Percentiles rank a stretch among this genome's conserved stretches.
These are phyloP conservation scores for Gerris lacustris DNA, from an alignment of 2,888 invertebrate genomes.

Conservation along the genomic window DNA sequence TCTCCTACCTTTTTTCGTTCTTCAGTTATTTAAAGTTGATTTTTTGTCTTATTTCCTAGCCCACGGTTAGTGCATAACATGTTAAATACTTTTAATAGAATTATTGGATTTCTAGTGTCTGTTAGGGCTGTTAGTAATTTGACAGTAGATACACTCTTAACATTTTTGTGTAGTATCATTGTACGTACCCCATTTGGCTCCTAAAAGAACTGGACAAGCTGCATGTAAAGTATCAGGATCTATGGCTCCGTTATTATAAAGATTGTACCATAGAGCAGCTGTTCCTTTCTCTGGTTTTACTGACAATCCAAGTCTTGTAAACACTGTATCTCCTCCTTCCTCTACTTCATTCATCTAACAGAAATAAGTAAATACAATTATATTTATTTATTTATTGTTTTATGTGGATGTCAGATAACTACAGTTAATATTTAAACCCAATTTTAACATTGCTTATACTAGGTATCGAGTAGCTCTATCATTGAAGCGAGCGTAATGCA, in stretches of 20 bases:
- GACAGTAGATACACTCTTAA: no score
- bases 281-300: neutral
- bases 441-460: neutral
- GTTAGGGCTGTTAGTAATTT: no score
- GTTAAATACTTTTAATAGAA: no score
- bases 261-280: neutral
- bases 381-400: neutral
- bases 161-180: neutral
- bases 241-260: neutral
- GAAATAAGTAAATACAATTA: constrained; percentile 10
- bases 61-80: no score
- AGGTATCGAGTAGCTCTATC: no score
- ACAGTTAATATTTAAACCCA: constrained; percentile 14
- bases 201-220: neutral
- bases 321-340: neutral
- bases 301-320: neutral
- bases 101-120: no score
- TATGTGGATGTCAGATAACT: no score
- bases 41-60: no score
- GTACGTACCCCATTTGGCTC: neutral
- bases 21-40: no score
- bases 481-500: no score
- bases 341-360: constrained; percentile 7
- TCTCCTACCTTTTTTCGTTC: no score
- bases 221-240: neutral